A percentile compares a stretch with the other conserved stretches of the same genome.
These are phyloP conservation scores for Dynastes hyllus DNA, from an alignment of 2,888 invertebrate genomes.

Conservation along the genomic window DNA sequence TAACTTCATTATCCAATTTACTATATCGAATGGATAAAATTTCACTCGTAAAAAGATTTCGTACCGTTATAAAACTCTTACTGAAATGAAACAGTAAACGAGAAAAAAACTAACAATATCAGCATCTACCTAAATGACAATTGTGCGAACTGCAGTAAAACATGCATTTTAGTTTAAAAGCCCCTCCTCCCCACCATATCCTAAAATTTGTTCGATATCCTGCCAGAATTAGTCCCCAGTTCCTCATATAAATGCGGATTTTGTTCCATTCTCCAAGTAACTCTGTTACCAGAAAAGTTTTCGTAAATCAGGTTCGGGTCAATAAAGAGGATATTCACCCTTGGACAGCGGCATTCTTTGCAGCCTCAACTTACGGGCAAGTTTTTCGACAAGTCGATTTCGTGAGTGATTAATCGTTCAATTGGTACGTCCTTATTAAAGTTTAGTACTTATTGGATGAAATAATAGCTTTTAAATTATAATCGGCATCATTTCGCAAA, in stretches of 20 bases:
- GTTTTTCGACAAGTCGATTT: slow-evolving; percentile 37
- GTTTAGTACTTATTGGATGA: background rate
- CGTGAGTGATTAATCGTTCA: slow-evolving; percentile 30
- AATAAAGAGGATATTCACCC: slow-evolving; percentile 45
- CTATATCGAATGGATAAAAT: too few species aligned
- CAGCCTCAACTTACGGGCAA: slow-evolving; percentile 22
- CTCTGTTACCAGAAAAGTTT: slow-evolving; percentile 11
- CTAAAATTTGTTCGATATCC: too few species aligned
- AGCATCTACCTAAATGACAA: too few species aligned
- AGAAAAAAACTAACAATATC: too few species aligned
- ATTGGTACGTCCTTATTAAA: background rate
- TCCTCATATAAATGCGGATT: background rate
- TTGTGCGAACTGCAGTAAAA: too few species aligned
- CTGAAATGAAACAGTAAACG: too few species aligned
- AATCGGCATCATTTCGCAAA: background rate
- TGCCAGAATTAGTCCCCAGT: background rate
- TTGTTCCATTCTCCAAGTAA: background rate
- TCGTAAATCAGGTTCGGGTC: slow-evolving; percentile 34
- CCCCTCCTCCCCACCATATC: too few species aligned
- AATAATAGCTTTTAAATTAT: background rate
- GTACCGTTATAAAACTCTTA: too few species aligned
- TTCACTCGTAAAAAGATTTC: too few species aligned
- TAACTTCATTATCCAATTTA: too few species aligned
- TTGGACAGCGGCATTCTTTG: slow-evolving; percentile 28
- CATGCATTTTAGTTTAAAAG: too few species aligned